Evolutionary conservation across 2,888 invertebrate species (phyloP).

Genomic region (Aquatica leii): DNA sequence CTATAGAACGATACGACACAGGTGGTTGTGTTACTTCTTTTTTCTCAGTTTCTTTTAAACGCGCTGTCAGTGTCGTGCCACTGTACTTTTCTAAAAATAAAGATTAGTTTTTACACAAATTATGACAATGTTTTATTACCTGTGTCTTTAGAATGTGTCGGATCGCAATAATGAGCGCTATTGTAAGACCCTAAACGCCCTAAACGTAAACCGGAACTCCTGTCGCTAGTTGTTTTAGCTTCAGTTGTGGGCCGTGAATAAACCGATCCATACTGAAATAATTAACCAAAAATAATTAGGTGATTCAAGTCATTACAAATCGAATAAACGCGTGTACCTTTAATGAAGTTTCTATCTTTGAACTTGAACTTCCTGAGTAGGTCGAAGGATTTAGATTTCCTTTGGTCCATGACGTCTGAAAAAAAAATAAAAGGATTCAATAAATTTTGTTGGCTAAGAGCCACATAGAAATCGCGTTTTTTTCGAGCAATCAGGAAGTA

Average conservation of each 20-base stretch:
- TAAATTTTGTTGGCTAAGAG: not conserved
- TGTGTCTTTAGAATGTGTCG: conserved; percentile 40
- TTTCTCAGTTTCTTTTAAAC: conserved; percentile 43
- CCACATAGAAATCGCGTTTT: not conserved
- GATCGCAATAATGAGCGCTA: conserved; percentile 51
- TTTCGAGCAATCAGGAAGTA: conserved; percentile 1
- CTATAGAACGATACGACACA: conserved; percentile 61
- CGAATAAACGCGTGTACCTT: conserved; percentile 30
- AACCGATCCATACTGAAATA: conserved; percentile 54
- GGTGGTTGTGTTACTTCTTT: conserved; percentile 57
- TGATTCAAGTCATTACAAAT: not conserved
- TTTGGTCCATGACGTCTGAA: conserved; percentile 45
- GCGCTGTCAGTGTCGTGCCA: conserved; percentile 33
- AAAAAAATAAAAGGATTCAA: conserved; percentile 23
- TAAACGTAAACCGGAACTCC: conserved; percentile 47
- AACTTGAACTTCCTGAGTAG: conserved; percentile 36
- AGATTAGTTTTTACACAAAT: not conserved
- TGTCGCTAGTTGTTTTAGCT: conserved; percentile 50
- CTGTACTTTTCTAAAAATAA: conserved; percentile 5
- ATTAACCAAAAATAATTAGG: conserved; percentile 7
- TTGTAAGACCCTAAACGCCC: conserved; percentile 51
- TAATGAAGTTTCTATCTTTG: conserved; percentile 36
- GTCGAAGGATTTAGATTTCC: conserved; percentile 33
- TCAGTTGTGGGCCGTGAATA: conserved; percentile 50
- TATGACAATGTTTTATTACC: conserved; percentile 26